Base-by-base conservation (phyloP, 2,888 invertebrate genomes). In the Pseudanteris insignis region DNA sequence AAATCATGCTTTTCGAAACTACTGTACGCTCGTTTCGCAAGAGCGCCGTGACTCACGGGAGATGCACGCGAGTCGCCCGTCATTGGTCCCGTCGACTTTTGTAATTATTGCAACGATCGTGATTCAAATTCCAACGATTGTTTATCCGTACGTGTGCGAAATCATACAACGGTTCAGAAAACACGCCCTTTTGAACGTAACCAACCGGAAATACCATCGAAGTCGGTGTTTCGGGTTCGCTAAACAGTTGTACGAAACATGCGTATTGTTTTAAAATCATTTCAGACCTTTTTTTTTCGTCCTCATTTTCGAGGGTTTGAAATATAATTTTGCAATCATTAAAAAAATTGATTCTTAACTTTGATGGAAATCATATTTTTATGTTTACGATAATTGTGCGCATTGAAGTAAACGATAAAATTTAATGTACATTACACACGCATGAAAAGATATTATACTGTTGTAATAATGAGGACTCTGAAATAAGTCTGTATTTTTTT, bases 1-100 rank as follows among this genome's bases (percentile, higher is more conserved):
- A 13, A 29, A 40, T 43, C 38, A 43, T 12, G 28, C 26, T 30
- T 48, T 25, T 10, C n/a, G 25, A 36, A 37, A 48, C 11, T n/a
- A 15, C 14, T 24, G 13, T 30, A 12, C 24, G 15, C 36, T 9
- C 11, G 28, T 41, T 51, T 41, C 14, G 29, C 37, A 53, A 53
- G 10, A 10, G 26, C 5, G 3, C 2, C 36, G 10, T 44, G 53
- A 44, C 15, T 44, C 53, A 44, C 36, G 37, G 18, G 30, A 11
- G 21, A 8, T 5, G 3, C 32, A 10, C 43, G 28, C 11, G 34
- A 41, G 12, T 40, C 36, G 14, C 13, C 36, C 25, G 14, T 11
- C 21, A 30, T 15, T 15, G 41, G 15, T 12, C 18, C 12, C 5
- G 2, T n/a, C 14, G 36, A 2, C 33, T 32, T 40, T 48, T 25